These are phyloP conservation scores for Drosophila infuscata DNA, from an alignment of 2,888 invertebrate species.

Conservation along the genomic window DNA sequence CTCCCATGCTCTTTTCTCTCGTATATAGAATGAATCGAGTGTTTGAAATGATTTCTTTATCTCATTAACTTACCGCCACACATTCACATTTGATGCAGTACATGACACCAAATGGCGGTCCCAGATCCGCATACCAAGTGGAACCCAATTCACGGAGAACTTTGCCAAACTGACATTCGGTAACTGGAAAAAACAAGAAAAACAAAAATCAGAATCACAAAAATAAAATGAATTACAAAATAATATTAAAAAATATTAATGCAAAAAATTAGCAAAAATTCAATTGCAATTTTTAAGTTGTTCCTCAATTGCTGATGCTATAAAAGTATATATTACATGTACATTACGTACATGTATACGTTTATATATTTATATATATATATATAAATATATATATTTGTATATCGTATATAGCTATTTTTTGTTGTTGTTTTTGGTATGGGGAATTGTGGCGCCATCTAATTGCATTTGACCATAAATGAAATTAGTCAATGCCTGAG, in stretches of 20 bases:
- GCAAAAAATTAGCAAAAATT: background rate
- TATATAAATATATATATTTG: background rate
- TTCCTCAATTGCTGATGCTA: slow-evolving; percentile 12
- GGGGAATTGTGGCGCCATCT: slow-evolving; percentile 60
- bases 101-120: slow-evolving; percentile 96
- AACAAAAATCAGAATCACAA: slow-evolving; percentile 5
- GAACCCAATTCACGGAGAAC: slow-evolving; percentile 94
- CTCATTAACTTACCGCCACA: slow-evolving; percentile 91
- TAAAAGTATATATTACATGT: slow-evolving; percentile 17
- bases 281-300: slow-evolving; percentile 11
- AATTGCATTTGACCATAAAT: slow-evolving; percentile 68
- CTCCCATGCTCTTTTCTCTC: background rate
- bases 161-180: slow-evolving; percentile 97
- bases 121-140: slow-evolving; percentile 96
- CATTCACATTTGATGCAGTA: slow-evolving; percentile 98
- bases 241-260: background rate
- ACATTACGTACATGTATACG: background rate
- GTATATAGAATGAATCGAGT: background rate
- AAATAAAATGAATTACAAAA: background rate
- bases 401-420: slow-evolving; percentile 15
- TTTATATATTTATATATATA: background rate
- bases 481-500: slow-evolving; percentile 56
- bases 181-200: slow-evolving; percentile 85
- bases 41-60: background rate
- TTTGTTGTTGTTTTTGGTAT: slow-evolving; percentile 28